Conservation (phyloP, 2,797 vertebrate genomes). For the Lophotriccus pileatus region DNA sequence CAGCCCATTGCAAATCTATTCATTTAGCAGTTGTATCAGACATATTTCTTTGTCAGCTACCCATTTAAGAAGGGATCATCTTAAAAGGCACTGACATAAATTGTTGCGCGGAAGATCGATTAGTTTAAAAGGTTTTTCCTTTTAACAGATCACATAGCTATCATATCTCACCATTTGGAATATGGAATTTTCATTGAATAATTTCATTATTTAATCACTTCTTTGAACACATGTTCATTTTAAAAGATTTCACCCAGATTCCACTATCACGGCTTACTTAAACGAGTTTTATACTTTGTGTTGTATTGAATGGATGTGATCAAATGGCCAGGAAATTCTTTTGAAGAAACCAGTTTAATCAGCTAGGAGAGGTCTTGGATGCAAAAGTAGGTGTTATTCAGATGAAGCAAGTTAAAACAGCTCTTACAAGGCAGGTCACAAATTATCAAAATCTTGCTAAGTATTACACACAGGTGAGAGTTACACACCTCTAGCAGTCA, state of each 20-base stretch:
- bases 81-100: constrained; percentile 81
- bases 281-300: neutral
- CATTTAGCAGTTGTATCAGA: constrained; percentile 65
- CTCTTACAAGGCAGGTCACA: neutral
- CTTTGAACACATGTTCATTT: constrained; percentile 66
- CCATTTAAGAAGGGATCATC: constrained; percentile 77
- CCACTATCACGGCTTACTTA: neutral
- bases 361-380: neutral
- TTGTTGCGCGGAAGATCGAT: constrained; percentile 77
- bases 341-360: neutral
- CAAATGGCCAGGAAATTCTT: neutral
- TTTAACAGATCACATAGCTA: constrained; percentile 80
- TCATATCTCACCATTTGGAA: constrained; percentile 74
- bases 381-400: neutral
- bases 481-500: neutral
- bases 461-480: neutral
- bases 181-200: constrained; percentile 69
- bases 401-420: neutral
- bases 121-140: constrained; percentile 82
- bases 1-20: constrained; percentile 64
- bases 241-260: constrained; percentile 42
- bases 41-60: constrained; percentile 78
- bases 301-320: neutral
- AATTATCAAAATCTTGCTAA: neutral
- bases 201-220: constrained; percentile 60